Evolutionary conservation across 2,113 vertebrate species (phyloP).

Genomic region (Geococcyx californianus): DNA sequence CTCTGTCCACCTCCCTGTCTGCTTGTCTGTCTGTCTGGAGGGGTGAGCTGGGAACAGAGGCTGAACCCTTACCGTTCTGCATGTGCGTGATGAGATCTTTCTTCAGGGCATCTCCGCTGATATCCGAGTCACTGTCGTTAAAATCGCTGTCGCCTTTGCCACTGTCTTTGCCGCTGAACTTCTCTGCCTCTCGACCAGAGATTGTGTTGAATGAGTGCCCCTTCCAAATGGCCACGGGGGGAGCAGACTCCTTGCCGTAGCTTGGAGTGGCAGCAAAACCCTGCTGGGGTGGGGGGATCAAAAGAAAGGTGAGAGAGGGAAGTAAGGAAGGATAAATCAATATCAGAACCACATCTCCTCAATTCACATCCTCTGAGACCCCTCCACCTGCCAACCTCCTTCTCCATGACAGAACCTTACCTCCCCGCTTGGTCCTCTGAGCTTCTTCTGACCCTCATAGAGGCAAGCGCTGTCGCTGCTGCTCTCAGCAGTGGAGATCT

Average conservation of each 20-base stretch:
- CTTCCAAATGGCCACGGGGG: conserved; percentile 92
- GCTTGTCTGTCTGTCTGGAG: accelerated
- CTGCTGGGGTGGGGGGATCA: conserved; percentile 60
- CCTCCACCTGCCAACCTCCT: background rate
- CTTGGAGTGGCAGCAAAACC: conserved; percentile 84
- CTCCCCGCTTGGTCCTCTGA: conserved; percentile 83
- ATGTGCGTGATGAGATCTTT: conserved; percentile 89
- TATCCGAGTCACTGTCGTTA: conserved; percentile 96
- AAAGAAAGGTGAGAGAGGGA: background rate
- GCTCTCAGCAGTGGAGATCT: conserved; percentile 73
- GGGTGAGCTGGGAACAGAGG: background rate
- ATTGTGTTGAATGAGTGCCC: conserved; percentile 94
- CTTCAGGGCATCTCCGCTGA: conserved; percentile 92
- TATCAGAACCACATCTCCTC: background rate
- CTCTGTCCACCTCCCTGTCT: background rate
- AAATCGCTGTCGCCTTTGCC: conserved; percentile 98
- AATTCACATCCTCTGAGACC: background rate
- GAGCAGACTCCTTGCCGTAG: conserved; percentile 84
- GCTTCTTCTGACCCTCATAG: conserved; percentile 86
- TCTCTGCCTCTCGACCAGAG: conserved; percentile 88
- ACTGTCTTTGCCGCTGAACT: conserved; percentile 97
- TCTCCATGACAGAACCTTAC: conserved; percentile 70
- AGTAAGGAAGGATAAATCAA: background rate
- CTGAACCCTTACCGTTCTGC: conserved; percentile 85
- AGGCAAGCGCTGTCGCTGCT: conserved; percentile 78